These are phyloP conservation scores for Cryptotis parvus DNA, from an alignment of 2,113 vertebrate genomes.

Conservation along the genomic window DNA sequence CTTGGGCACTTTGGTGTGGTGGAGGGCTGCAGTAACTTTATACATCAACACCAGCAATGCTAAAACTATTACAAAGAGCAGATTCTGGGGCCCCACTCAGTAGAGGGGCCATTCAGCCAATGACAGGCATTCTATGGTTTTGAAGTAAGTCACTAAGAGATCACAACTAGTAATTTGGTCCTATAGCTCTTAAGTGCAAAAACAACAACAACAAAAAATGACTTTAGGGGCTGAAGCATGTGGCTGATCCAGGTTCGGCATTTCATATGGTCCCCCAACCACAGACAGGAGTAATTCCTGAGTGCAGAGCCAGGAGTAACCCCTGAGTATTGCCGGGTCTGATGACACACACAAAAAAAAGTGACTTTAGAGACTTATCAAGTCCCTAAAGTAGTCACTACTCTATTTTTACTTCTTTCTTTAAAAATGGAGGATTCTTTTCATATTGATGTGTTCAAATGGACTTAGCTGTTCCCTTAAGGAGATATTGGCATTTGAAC, in stretches of 20 bases:
- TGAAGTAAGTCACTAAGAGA: background rate
- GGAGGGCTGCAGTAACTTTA: too few species aligned
- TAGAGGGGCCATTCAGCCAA: too few species aligned
- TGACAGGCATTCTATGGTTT: background rate
- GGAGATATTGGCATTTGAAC: slow-evolving; percentile 59
- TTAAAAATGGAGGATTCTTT: background rate
- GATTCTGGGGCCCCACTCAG: background rate
- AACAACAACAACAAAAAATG: too few species aligned
- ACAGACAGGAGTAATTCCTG: too few species aligned
- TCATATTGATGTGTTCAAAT: slow-evolving; percentile 49
- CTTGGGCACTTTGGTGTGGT: too few species aligned
- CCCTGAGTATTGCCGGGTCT: too few species aligned
- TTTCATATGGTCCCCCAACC: too few species aligned
- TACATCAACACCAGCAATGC: too few species aligned
- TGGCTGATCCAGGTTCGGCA: too few species aligned
- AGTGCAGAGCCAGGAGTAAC: too few species aligned
- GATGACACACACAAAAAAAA: slow-evolving; percentile 19
- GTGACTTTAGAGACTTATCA: background rate
- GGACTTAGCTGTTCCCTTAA: slow-evolving; percentile 41
- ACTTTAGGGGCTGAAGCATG: too few species aligned
- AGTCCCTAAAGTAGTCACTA: slow-evolving; percentile 13
- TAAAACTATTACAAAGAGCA: background rate
- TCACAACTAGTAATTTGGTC: slow-evolving; percentile 29
- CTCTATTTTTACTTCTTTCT: slow-evolving; percentile 51
- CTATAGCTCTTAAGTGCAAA: background rate